Percentiles rank a stretch among this genome's conserved stretches.
Conservation (phyloP, 2,113 vertebrate species). For the Emydocephalus ijimae region DNA sequence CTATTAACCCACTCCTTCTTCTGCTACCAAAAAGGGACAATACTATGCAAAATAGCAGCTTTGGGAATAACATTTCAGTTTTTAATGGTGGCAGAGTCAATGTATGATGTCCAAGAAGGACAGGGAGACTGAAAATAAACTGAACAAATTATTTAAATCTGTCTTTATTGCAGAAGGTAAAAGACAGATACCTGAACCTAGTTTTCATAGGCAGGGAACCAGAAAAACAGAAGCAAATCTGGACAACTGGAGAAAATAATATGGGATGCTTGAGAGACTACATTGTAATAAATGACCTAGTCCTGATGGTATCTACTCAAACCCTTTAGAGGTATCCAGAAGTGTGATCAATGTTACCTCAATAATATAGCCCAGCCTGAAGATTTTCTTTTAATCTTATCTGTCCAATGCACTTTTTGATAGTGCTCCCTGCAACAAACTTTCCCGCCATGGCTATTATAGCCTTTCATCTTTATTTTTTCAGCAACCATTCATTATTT, state of each 20-base stretch:
- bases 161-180: neutral
- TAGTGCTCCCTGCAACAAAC: neutral
- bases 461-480: neutral
- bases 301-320: neutral
- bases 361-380: neutral
- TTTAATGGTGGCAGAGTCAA: neutral
- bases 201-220: neutral
- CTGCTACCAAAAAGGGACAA: neutral
- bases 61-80: neutral
- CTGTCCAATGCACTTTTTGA: neutral
- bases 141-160: neutral
- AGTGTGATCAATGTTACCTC: neutral
- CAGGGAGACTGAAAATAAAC: neutral
- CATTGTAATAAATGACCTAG: neutral
- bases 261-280: neutral
- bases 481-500: neutral
- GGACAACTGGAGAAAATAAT: neutral
- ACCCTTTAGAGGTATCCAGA: neutral
- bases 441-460: neutral
- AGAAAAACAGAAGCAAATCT: neutral
- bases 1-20: neutral
- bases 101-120: neutral
- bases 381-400: neutral
- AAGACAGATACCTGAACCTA: neutral
- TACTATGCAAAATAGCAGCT: neutral